These are phyloP conservation scores for Macrotus californicus DNA, from an alignment of 2,113 vertebrate genomes.

Conservation along the genomic window DNA sequence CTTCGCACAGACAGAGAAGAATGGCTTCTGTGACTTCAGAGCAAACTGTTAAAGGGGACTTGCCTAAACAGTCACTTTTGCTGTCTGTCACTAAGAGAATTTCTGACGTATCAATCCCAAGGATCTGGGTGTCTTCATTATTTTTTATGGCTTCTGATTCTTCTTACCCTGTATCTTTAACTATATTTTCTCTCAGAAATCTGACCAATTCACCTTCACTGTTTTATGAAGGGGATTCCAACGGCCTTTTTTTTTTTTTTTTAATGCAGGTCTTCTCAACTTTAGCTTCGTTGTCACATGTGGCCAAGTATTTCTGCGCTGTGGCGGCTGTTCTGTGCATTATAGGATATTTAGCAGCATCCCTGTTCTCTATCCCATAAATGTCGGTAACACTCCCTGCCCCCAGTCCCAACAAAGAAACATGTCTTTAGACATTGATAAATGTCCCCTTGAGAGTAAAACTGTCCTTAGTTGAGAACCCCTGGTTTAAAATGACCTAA, in stretches of 20 bases:
- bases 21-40: conserved; percentile 42
- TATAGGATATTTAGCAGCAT: no score
- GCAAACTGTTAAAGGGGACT: not conserved
- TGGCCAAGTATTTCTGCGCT: no score
- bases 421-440: not conserved
- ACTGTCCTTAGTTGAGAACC: not conserved
- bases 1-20: conserved; percentile 35
- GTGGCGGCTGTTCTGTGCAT: not conserved
- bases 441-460: not conserved
- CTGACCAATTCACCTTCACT: not conserved
- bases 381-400: not conserved
- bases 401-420: not conserved
- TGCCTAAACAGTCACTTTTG: not conserved
- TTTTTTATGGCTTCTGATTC: not conserved
- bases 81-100: not conserved
- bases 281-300: not conserved
- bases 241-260: not conserved
- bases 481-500: conserved; percentile 38
- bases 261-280: not conserved
- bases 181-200: not conserved
- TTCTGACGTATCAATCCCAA: not conserved
- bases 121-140: no score
- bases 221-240: not conserved
- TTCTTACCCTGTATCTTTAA: not conserved
- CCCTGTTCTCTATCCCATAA: not conserved